phyloP scores from a whole-genome alignment of 2,888 invertebrate species.

The Chaitophorus viminalis region DNA sequence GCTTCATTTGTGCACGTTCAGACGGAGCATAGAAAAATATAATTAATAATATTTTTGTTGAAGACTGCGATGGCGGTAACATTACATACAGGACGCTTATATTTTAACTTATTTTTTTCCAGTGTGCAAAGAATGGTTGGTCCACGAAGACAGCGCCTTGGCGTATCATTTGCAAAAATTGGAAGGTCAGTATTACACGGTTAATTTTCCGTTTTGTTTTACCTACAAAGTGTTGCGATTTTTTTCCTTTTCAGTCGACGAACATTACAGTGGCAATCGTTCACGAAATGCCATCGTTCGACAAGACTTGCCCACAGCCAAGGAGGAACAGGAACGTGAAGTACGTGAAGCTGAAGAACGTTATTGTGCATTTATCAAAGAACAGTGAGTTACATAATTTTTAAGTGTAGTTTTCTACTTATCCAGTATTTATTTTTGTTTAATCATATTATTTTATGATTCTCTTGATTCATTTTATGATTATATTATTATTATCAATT shows the following conservation, averaged over 20 bases:
- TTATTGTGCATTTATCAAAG: constrained; percentile 73
- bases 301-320: constrained; percentile 81
- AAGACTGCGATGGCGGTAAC: neutral
- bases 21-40: neutral
- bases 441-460: too few species aligned
- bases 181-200: constrained; percentile 75
- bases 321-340: constrained; percentile 78
- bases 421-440: too few species aligned
- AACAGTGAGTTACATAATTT: constrained; percentile 71
- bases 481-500: neutral
- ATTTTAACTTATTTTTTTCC: constrained; percentile 66
- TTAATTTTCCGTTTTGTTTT: constrained; percentile 40
- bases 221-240: neutral
- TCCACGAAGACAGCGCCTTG: constrained; percentile 84
- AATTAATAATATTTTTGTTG: neutral
- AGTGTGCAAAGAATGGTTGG: constrained; percentile 85
- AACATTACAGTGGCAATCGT: constrained; percentile 81
- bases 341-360: constrained; percentile 74
- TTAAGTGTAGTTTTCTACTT: too few species aligned
- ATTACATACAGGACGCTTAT: neutral
- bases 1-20: too few species aligned
- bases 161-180: constrained; percentile 83
- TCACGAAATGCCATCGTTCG: constrained; percentile 80
- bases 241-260: constrained; percentile 71
- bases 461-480: too few species aligned